A percentile compares a stretch with the other conserved stretches of the same genome.
phyloP scores from a whole-genome alignment of 1,140 invertebrate genomes.

The Drosophila ogumai region DNA sequence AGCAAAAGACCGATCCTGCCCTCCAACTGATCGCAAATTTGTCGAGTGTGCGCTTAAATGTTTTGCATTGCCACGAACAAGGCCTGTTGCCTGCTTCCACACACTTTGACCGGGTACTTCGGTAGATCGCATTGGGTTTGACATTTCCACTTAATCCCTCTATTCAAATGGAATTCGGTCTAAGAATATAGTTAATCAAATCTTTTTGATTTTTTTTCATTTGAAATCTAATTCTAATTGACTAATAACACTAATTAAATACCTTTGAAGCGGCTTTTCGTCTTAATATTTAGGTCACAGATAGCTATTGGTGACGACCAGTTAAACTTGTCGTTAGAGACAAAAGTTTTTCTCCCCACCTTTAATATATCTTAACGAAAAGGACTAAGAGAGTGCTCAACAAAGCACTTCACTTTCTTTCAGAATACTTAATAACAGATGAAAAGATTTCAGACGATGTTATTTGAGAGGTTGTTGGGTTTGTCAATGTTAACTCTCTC shows the following conservation, averaged over 20 bases:
- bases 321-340: not conserved
- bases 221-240: too few species aligned
- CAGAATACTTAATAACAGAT: too few species aligned
- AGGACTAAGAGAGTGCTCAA: too few species aligned
- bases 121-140: not conserved
- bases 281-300: not conserved
- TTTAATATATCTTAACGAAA: too few species aligned
- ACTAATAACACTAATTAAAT: too few species aligned
- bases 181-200: not conserved
- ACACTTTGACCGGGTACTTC: conserved; percentile 4
- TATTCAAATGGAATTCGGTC: not conserved
- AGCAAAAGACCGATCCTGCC: conserved; percentile 48
- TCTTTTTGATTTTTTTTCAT: too few species aligned
- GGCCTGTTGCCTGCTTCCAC: conserved; percentile 17
- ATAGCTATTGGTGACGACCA: too few species aligned
- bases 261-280: not conserved
- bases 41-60: conserved; percentile 82
- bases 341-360: not conserved
- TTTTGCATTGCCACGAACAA: conserved; percentile 55
- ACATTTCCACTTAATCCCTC: not conserved
- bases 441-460: too few species aligned
- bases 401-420: too few species aligned
- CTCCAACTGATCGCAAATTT: conserved; percentile 68
- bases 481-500: not conserved
- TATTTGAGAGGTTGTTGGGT: not conserved